Evolutionary conservation across 2,888 invertebrate genomes (phyloP).

Genomic region (Acronicta leporina): DNA sequence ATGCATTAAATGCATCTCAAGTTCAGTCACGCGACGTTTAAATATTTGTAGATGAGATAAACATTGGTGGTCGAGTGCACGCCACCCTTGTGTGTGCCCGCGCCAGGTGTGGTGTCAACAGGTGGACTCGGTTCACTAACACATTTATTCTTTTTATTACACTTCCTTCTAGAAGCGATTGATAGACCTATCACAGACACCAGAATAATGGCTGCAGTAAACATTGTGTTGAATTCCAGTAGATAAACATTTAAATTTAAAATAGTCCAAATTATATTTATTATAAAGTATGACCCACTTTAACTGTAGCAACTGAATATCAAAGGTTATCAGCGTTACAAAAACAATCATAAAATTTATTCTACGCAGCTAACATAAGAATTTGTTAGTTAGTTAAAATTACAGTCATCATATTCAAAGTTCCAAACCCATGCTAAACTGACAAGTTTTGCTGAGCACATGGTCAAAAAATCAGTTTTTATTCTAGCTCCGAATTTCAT

Average conservation of each 20-base stretch:
- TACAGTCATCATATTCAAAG: neutral
- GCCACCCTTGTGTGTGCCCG: conserved; percentile 61
- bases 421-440: neutral
- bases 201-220: conserved; percentile 1
- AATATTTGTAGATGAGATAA: conserved; percentile 79
- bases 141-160: conserved; percentile 56
- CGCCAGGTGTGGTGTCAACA: conserved; percentile 82
- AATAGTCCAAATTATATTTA: conserved; percentile 17
- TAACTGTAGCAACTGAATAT: conserved; percentile 4
- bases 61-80: conserved; percentile 67
- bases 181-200: conserved; percentile 30
- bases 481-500: conserved; percentile 25
- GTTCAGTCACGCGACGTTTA: conserved; percentile 74
- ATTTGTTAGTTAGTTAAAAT: neutral
- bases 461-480: conserved; percentile 25
- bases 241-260: conserved; percentile 15
- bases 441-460: conserved; percentile 17
- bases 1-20: conserved; percentile 53
- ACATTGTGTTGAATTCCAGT: conserved; percentile 4
- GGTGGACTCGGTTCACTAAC: conserved; percentile 68
- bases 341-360: neutral
- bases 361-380: neutral
- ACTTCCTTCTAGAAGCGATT: conserved; percentile 19
- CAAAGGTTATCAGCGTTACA: conserved; percentile 40
- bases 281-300: conserved; percentile 41